phyloP scores from a whole-genome alignment of 2,113 vertebrate genomes.

The Sclerurus mexicanus region DNA sequence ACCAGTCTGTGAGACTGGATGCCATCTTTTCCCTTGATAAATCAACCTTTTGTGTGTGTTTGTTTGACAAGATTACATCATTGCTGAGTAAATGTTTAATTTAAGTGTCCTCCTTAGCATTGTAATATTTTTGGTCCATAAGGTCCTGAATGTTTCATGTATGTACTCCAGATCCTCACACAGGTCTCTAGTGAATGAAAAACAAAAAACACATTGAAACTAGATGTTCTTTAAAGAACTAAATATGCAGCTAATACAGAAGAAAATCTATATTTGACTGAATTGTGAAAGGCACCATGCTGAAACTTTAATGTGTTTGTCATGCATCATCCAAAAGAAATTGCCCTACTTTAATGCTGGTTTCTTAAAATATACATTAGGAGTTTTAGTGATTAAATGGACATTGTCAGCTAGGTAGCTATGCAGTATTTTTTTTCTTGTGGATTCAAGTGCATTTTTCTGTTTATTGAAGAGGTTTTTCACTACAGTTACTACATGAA shows the following conservation, averaged over 20 bases:
- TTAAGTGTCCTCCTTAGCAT: constrained; percentile 48
- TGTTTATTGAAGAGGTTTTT: not conserved
- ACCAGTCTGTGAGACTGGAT: not conserved
- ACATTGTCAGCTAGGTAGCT: not conserved
- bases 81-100: constrained; percentile 67
- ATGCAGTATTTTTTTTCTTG: not conserved
- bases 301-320: constrained; percentile 62
- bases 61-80: constrained; percentile 55
- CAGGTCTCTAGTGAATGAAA: constrained; percentile 12
- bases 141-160: constrained; percentile 61
- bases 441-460: not conserved
- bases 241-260: constrained; percentile 10
- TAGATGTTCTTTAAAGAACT: constrained; percentile 43
- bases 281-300: not conserved
- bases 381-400: constrained; percentile 11
- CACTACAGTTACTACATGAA: not conserved
- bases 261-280: constrained; percentile 11
- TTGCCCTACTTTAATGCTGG: constrained; percentile 25
- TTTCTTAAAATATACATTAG: constrained; percentile 51
- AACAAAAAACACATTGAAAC: constrained; percentile 26
- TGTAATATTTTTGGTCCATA: constrained; percentile 64
- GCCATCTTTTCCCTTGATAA: constrained; percentile 13
- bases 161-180: constrained; percentile 37
- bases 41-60: not conserved
- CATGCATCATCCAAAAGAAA: constrained; percentile 41